Conservation (phyloP, 2,888 invertebrate species). For the Bugula neritina region DNA sequence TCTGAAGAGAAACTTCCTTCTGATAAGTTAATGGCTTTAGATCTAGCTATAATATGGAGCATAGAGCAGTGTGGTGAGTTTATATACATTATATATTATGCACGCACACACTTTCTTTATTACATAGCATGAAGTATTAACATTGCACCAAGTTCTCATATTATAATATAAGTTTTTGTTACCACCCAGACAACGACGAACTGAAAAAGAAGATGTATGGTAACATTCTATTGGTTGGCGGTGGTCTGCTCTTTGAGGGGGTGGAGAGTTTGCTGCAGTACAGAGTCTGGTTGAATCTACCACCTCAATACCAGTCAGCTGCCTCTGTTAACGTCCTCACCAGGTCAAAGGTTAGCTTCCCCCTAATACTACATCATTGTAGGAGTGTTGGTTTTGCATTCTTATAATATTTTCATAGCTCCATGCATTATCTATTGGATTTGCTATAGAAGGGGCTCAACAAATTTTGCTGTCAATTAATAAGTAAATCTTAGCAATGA, state of each 20-base stretch:
- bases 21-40: slow-evolving; percentile 70
- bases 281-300: slow-evolving; percentile 74
- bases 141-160: too few relatives aligned
- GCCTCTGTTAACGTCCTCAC: slow-evolving; percentile 83
- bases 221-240: slow-evolving; percentile 82
- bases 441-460: too few relatives aligned
- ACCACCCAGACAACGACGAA: slow-evolving; percentile 72
- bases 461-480: too few relatives aligned
- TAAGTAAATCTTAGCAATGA: too few relatives aligned
- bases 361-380: background rate
- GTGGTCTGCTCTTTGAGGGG: slow-evolving; percentile 80
- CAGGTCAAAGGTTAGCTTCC: slow-evolving; percentile 65
- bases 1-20: slow-evolving; percentile 16
- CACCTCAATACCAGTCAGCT: slow-evolving; percentile 64
- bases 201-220: slow-evolving; percentile 89
- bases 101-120: too few relatives aligned
- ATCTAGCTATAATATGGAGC: slow-evolving; percentile 83
- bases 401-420: too few relatives aligned
- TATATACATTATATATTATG: too few relatives aligned
- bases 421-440: too few relatives aligned
- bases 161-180: too few relatives aligned
- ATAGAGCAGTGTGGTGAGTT: slow-evolving; percentile 77
- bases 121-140: too few relatives aligned
- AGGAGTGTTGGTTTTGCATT: too few relatives aligned
- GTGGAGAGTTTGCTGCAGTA: slow-evolving; percentile 82